These are phyloP conservation scores for Caenorhabditis elegans DNA, from an alignment of 1,140 invertebrate genomes.

Conservation along the genomic window WBcel235 BX284603.4:8932001-8932500, in stretches of 20 bases:
- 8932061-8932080: not conserved
- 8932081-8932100: not conserved
- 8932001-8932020: not conserved
- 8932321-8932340: not conserved
- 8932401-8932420: not conserved
- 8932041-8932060: not conserved
- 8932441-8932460: conserved; percentile 14
- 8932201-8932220: not conserved
- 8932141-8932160: not conserved
- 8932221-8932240: not conserved
- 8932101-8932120: not conserved
- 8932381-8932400: too few relatives aligned
- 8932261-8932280: not conserved
- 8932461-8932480: conserved; percentile 4
- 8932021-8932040: too few relatives aligned
- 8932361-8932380: too few relatives aligned
- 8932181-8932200: not conserved
- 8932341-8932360: too few relatives aligned
- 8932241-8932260: too few relatives aligned
- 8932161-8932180: too few relatives aligned
- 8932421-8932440: not conserved
- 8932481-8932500: conserved; percentile 1
- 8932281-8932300: not conserved
- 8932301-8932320: too few relatives aligned
- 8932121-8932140: not conserved